These are phyloP conservation scores for Adoxophyes honmai DNA, from an alignment of 1,140 invertebrate species.

Conservation along the genomic window DNA sequence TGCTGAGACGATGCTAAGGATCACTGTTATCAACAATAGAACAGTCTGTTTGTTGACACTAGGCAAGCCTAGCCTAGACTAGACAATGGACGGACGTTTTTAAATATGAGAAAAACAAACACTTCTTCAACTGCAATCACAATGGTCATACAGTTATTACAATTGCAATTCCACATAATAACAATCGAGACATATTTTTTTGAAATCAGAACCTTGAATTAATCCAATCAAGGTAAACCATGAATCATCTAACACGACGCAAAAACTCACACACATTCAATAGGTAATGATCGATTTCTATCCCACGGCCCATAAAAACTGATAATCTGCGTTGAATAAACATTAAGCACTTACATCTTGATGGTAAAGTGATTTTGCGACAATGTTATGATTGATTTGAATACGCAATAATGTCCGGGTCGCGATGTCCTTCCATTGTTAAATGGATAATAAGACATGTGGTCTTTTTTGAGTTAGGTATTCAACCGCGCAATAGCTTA, in stretches of 20 bases:
- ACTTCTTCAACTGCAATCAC: conserved; percentile 22
- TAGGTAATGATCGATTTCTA: conserved; percentile 11
- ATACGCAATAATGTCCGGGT: conserved; percentile 13
- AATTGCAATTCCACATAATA: conserved; percentile 39
- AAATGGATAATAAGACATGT: background rate
- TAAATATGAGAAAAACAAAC: conserved; percentile 60
- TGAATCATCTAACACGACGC: conserved; percentile 35
- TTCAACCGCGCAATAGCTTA: background rate
- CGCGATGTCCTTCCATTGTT: conserved; percentile 12
- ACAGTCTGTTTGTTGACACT: too few relatives aligned
- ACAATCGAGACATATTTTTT: conserved; percentile 36
- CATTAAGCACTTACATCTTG: background rate
- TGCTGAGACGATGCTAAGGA: too few relatives aligned
- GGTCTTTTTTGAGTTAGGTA: background rate
- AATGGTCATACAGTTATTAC: conserved; percentile 18
- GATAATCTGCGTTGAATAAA: background rate
- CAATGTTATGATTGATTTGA: conserved; percentile 6
- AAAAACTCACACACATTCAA: conserved; percentile 33
- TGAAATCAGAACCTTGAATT: conserved; percentile 35
- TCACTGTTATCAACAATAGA: too few relatives aligned
- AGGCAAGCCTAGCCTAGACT: conserved; percentile 13
- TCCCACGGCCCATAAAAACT: conserved; percentile 1
- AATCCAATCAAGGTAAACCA: conserved; percentile 37
- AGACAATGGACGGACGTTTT: conserved; percentile 58
- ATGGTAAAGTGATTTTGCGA: background rate